Conservation (phyloP, 2,113 vertebrate species). For the Asarcornis scutulata region DNA sequence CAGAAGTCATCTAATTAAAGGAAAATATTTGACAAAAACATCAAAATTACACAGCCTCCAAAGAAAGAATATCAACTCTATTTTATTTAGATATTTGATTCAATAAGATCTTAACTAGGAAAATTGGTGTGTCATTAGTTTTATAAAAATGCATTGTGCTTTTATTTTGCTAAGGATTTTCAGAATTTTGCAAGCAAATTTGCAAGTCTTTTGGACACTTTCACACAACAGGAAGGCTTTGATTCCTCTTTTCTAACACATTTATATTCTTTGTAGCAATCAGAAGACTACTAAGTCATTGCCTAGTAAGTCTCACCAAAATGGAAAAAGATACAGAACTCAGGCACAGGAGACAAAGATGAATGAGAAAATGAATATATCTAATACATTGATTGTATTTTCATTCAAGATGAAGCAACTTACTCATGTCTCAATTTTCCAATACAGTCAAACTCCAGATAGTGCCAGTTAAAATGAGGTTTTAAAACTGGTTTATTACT, state of each 20-base stretch:
- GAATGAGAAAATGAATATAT: background rate
- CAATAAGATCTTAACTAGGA: background rate
- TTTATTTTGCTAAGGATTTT: background rate
- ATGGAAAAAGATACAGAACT: background rate
- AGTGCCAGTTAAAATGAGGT: background rate
- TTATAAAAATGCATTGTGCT: rapidly evolving
- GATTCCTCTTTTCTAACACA: background rate
- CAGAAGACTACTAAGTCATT: slow-evolving; percentile 26
- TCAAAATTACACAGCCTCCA: background rate
- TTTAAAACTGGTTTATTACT: background rate
- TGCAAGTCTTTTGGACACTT: background rate
- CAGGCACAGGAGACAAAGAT: background rate
- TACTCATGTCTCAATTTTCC: background rate
- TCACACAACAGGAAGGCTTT: background rate
- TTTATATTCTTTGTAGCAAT: slow-evolving; percentile 25
- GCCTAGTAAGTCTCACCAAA: background rate
- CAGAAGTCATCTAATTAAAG: background rate
- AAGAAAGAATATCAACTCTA: background rate
- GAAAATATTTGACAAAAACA: background rate
- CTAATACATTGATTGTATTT: background rate
- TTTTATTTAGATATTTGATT: background rate
- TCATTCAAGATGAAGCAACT: background rate
- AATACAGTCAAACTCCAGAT: background rate
- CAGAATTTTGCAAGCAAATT: background rate
- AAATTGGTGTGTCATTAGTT: background rate